Evolutionary conservation across 2,888 invertebrate genomes (phyloP), one percentile per base, ranked within the genome.

Genomic region (Platycnemis pennipes): DNA sequence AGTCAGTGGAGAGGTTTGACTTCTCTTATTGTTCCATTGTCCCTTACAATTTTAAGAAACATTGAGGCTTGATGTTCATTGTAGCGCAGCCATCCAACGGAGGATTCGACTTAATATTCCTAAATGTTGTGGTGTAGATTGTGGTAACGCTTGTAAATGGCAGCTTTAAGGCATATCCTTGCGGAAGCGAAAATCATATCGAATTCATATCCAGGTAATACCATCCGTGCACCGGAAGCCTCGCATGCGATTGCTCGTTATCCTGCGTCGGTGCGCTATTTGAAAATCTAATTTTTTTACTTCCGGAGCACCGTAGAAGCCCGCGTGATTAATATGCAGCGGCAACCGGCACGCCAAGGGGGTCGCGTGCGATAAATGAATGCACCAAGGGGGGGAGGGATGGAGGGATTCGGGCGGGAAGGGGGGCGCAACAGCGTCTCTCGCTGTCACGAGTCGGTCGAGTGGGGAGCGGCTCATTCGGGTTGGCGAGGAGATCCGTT

Each of bases 361-460:
- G 77, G 63, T 77, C 77, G 77, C 77, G 77, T 77, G 77, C 37
- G 37, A 16, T 77, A n/a, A n/a, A n/a, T n/a, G n/a, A n/a, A n/a
- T 77, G 31, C n/a, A 63, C 11, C 31, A 37, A 37, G 31, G 77
- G 37, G 4, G 16, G 8, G 16, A 77, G 11, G 26, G n/a, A 2
- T 19, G 1, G n/a, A 26, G 63, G 11, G 26, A 63, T 1, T 19
- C 8, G n/a, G n/a, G 63, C 7, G 77, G 31, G 69, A 31, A n/a
- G 69, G 69, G 69, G n/a, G 69, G 77, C 77, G 77, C 77, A 37
- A 31, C 31, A 77, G 31, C 31, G 77, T 37, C 77, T 31, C 77
- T 26, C 11, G 7, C 13, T 49, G 13, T 26, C 77, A 3, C 31
- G 77, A 37, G 31, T 77, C 37, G 37, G 11, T 77, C 77, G 31